Percentiles rank a stretch among this genome's conserved stretches.
phyloP scores from a whole-genome alignment of 2,797 vertebrate species.

The Eupleurogrammus muticus region DNA sequence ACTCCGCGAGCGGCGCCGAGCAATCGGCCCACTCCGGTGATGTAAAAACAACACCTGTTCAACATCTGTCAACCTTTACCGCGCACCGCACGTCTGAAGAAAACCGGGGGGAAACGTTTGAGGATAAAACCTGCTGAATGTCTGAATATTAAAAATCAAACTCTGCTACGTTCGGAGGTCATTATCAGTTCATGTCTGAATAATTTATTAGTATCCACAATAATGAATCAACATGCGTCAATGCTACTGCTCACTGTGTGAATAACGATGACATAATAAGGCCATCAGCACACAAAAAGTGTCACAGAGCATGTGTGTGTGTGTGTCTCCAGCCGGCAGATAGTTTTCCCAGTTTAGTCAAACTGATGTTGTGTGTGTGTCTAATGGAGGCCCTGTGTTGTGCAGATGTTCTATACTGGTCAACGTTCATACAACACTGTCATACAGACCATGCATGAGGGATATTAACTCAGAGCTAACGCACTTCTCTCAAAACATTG shows the following conservation, averaged over 20 bases:
- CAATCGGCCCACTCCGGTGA: too few species aligned
- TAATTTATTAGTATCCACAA: neutral
- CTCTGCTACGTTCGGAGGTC: neutral
- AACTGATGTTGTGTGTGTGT: neutral
- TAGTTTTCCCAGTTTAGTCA: neutral
- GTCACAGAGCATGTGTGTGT: neutral
- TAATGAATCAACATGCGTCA: neutral
- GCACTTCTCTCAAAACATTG: conserved; percentile 40
- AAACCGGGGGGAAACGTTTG: neutral
- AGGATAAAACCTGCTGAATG: neutral
- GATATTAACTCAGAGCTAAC: conserved; percentile 44
- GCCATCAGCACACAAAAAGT: neutral
- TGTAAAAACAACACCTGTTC: neutral
- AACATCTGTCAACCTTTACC: neutral
- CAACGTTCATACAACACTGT: conserved; percentile 8
- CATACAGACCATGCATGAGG: conserved; percentile 17
- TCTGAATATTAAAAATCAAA: neutral
- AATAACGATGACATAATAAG: neutral
- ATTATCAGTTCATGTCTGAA: neutral
- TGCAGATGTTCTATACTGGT: conserved; percentile 5
- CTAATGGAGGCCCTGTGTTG: neutral
- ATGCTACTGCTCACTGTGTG: neutral
- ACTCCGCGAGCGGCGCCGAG: too few species aligned
- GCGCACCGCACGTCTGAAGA: neutral
- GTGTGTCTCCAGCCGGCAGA: neutral